phyloP scores from a whole-genome alignment of 92 coral and sea anemone genomes.

The Scolanthus callimorphus region DNA sequence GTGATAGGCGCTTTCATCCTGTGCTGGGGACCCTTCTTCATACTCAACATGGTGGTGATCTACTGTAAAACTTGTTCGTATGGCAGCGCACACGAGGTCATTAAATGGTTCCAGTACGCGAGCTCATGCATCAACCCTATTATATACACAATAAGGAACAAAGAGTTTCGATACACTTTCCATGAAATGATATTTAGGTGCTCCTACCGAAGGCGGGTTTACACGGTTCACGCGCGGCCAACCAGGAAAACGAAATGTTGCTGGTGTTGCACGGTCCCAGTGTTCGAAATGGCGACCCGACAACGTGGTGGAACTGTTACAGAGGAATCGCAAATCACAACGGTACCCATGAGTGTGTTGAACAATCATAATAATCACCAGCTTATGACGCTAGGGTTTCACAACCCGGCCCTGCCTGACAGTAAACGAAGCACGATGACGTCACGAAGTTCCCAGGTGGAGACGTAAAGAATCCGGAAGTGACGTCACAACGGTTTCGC shows the following conservation, averaged over 20 bases:
- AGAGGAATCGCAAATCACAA: slow-evolving; percentile 31
- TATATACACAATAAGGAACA: slow-evolving; percentile 75
- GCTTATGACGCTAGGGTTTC: slow-evolving; percentile 14
- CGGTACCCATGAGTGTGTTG: slow-evolving; percentile 4
- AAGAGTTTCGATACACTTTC: slow-evolving; percentile 75
- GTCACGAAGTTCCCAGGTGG: too few relatives aligned
- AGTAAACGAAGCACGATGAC: too few relatives aligned
- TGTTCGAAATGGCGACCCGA: slow-evolving; percentile 34
- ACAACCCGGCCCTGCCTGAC: slow-evolving; percentile 8
- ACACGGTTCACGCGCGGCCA: slow-evolving; percentile 29
- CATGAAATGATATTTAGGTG: slow-evolving; percentile 75
- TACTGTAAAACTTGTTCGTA: slow-evolving; percentile 39
- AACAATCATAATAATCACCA: background rate
- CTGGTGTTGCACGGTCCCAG: slow-evolving; percentile 48
- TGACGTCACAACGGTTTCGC: too few relatives aligned
- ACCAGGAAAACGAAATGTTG: slow-evolving; percentile 24
- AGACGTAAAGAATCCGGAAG: too few relatives aligned
- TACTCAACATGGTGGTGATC: slow-evolving; percentile 44
- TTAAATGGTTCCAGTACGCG: slow-evolving; percentile 77
- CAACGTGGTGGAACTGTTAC: slow-evolving; percentile 55
- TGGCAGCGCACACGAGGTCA: slow-evolving; percentile 13
- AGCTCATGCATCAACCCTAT: slow-evolving; percentile 71
- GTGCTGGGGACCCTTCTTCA: slow-evolving; percentile 89
- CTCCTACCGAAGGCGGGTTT: slow-evolving; percentile 59
- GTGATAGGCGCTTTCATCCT: slow-evolving; percentile 81